Evolutionary conservation across 2,888 invertebrate species (phyloP).

Genomic region (Calephelis perditalis): DNA sequence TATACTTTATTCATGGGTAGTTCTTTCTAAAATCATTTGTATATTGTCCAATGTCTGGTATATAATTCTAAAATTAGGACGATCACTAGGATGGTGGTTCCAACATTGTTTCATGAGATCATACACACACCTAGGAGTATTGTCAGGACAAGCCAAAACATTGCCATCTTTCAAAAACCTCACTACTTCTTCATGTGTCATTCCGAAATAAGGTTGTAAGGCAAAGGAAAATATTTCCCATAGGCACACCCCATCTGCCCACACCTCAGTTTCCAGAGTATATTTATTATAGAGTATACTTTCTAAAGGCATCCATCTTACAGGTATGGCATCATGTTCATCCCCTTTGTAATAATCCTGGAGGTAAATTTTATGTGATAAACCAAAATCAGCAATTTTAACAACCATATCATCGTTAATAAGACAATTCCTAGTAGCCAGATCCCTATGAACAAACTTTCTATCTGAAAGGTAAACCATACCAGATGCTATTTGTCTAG

Average conservation of each 20-base stretch:
- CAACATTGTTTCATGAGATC: slow-evolving; percentile 96
- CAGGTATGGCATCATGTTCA: slow-evolving; percentile 96
- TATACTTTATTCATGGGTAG: slow-evolving; percentile 51
- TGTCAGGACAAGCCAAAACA: slow-evolving; percentile 93
- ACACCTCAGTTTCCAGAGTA: slow-evolving; percentile 96
- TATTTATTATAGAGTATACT: slow-evolving; percentile 98
- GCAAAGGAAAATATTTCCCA: slow-evolving; percentile 99
- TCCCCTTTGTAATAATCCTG: slow-evolving; percentile 97
- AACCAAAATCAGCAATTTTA: slow-evolving; percentile 97
- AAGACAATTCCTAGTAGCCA: slow-evolving; percentile 96
- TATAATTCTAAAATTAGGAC: slow-evolving; percentile 91
- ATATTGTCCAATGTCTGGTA: slow-evolving; percentile 88
- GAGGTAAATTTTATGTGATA: slow-evolving; percentile 96
- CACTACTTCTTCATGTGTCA: slow-evolving; percentile 98
- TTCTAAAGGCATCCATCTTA: slow-evolving; percentile 98
- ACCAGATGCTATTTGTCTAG: slow-evolving; percentile 93
- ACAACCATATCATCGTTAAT: slow-evolving; percentile 96
- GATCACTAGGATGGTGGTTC: slow-evolving; percentile 89
- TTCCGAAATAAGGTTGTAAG: slow-evolving; percentile 96
- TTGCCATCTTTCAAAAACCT: slow-evolving; percentile 96
- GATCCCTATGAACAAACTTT: slow-evolving; percentile 96
- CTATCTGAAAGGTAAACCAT: slow-evolving; percentile 96
- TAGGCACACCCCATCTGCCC: slow-evolving; percentile 97
- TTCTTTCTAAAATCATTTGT: slow-evolving; percentile 70
- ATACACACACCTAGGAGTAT: slow-evolving; percentile 91